These are phyloP conservation scores for Catamblyrhynchus diadema DNA, from an alignment of 2,797 vertebrate genomes.

Conservation along the genomic window DNA sequence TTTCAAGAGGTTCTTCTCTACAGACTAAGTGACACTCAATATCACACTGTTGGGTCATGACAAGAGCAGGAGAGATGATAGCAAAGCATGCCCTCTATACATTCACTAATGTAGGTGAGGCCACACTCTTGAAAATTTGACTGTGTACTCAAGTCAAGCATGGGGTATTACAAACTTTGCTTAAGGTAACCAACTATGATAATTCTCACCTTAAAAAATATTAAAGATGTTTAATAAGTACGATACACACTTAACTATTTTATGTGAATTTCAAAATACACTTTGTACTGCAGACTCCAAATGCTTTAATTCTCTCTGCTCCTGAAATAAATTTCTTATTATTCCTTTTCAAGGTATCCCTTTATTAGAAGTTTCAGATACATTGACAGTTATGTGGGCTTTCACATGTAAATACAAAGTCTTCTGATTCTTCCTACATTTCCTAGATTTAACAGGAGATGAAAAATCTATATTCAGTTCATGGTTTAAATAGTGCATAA, in stretches of 20 bases:
- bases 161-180: not conserved
- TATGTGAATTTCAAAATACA: not conserved
- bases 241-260: not conserved
- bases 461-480: not conserved
- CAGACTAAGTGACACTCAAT: not conserved
- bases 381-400: not conserved
- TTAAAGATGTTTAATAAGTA: not conserved
- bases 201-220: not conserved
- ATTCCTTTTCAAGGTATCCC: not conserved
- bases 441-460: not conserved
- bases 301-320: not conserved
- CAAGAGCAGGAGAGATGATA: not conserved
- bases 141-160: not conserved
- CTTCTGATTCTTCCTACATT: not conserved
- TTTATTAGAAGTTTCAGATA: not conserved
- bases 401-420: fast-evolving
- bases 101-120: not conserved
- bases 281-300: not conserved
- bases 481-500: not conserved
- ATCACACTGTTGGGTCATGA: not conserved
- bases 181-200: not conserved
- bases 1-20: not conserved
- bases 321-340: not conserved
- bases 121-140: not conserved
- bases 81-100: not conserved